A percentile compares a stretch with the other conserved stretches of the same genome.
Conservation (phyloP, 1,140 invertebrate species). For the Lasaia peninsularis region DNA sequence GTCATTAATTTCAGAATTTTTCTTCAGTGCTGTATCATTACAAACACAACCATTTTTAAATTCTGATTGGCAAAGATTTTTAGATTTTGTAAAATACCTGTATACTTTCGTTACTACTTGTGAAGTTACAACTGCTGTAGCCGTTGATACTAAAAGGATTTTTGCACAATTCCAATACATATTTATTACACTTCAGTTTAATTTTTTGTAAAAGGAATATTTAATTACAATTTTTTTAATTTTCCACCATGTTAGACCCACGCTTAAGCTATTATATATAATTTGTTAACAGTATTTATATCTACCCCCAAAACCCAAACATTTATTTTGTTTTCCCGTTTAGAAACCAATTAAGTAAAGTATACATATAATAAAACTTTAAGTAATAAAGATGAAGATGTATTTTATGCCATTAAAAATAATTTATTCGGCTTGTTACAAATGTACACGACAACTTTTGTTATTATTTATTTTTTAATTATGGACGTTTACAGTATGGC, state of each 20-base stretch:
- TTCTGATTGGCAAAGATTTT: constrained; percentile 30
- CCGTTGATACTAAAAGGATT: constrained; percentile 56
- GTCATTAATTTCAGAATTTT: constrained; percentile 67
- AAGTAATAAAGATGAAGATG: too few relatives aligned
- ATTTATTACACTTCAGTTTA: constrained; percentile 15
- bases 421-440: too few relatives aligned
- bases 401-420: too few relatives aligned
- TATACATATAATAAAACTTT: too few relatives aligned
- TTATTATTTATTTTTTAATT: too few relatives aligned
- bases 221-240: constrained; percentile 12
- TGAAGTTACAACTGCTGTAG: constrained; percentile 54
- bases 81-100: constrained; percentile 48
- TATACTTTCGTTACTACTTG: constrained; percentile 61
- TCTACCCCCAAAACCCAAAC: constrained; percentile 35
- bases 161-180: constrained; percentile 69
- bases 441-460: too few relatives aligned
- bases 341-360: neutral
- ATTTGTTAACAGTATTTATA: constrained; percentile 1
- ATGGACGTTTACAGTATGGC: too few relatives aligned
- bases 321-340: neutral
- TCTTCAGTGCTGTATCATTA: constrained; percentile 46
- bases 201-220: constrained; percentile 4
- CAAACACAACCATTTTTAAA: constrained; percentile 40
- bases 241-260: constrained; percentile 58
- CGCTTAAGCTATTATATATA: constrained; percentile 34